phyloP scores from a whole-genome alignment of 1,140 invertebrate genomes.

The Meloidogyne floridensis region DNA sequence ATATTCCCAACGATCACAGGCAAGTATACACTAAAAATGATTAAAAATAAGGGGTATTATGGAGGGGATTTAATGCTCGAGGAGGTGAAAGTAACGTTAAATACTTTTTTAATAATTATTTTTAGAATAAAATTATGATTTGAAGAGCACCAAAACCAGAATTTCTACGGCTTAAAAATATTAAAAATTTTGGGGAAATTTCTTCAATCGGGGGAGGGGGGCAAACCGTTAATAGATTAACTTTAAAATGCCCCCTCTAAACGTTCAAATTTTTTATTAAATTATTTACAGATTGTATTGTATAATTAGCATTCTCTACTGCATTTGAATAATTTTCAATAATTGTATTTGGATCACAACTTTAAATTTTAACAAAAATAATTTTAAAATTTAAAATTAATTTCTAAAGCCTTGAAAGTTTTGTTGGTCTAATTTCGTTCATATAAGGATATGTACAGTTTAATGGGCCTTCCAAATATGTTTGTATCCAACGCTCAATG shows the following conservation, averaged over 20 bases:
- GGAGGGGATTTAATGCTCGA: too few species aligned
- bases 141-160: too few species aligned
- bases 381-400: neutral
- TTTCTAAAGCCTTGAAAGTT: slow-evolving; percentile 18
- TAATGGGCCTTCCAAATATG: slow-evolving; percentile 32
- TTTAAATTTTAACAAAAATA: slow-evolving; percentile 15
- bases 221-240: too few species aligned
- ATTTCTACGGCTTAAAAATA: too few species aligned
- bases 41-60: neutral
- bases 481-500: slow-evolving; percentile 34
- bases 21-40: slow-evolving; percentile 37
- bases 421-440: slow-evolving; percentile 22
- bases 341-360: slow-evolving; percentile 28
- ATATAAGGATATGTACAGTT: slow-evolving; percentile 44
- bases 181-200: too few species aligned
- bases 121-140: too few species aligned
- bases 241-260: neutral
- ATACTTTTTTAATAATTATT: too few species aligned
- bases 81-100: too few species aligned
- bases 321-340: slow-evolving; percentile 38
- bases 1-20: slow-evolving; percentile 44
- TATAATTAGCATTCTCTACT: slow-evolving; percentile 37
- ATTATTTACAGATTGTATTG: slow-evolving; percentile 28
- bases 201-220: too few species aligned
- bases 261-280: neutral